phyloP scores from a whole-genome alignment of 92 coral and sea anemone genomes.

The Scolanthus callimorphus region DNA sequence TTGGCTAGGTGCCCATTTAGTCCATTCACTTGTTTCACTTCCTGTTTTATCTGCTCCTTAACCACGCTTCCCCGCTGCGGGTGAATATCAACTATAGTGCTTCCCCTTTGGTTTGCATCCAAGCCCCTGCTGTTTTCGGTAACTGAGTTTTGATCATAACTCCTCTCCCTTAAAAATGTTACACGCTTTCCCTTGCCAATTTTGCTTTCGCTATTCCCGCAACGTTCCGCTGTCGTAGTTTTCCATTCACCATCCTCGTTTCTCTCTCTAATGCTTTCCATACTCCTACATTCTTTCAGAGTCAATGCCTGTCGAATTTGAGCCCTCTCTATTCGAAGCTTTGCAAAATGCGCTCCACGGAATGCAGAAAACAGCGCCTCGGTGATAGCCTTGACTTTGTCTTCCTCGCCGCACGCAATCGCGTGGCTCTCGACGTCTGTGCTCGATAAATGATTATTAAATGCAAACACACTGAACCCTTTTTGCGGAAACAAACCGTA shows the following conservation, averaged over 20 bases:
- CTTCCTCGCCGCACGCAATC: constrained; percentile 74
- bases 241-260: too few relatives aligned
- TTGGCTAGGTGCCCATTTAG: too few relatives aligned
- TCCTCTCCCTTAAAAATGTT: too few relatives aligned
- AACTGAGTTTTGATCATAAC: too few relatives aligned
- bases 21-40: too few relatives aligned
- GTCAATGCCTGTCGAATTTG: not conserved
- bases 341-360: constrained; percentile 87
- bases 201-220: not conserved
- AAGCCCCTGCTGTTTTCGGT: too few relatives aligned
- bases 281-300: not conserved
- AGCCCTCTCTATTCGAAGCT: constrained; percentile 52
- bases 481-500: not conserved
- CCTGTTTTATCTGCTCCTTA: too few relatives aligned
- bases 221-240: too few relatives aligned
- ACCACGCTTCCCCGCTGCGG: too few relatives aligned
- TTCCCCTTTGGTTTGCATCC: too few relatives aligned
- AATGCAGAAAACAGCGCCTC: constrained; percentile 84
- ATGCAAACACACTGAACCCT: constrained; percentile 55
- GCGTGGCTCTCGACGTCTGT: constrained; percentile 86
- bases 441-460: constrained; percentile 86
- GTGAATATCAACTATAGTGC: too few relatives aligned
- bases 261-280: not conserved
- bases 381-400: constrained; percentile 70
- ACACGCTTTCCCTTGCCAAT: too few relatives aligned